Percentiles rank a stretch among this genome's conserved stretches.
These are phyloP conservation scores for Metacarcinus magister DNA, from an alignment of 2,888 invertebrate species.

Conservation along the genomic window DNA sequence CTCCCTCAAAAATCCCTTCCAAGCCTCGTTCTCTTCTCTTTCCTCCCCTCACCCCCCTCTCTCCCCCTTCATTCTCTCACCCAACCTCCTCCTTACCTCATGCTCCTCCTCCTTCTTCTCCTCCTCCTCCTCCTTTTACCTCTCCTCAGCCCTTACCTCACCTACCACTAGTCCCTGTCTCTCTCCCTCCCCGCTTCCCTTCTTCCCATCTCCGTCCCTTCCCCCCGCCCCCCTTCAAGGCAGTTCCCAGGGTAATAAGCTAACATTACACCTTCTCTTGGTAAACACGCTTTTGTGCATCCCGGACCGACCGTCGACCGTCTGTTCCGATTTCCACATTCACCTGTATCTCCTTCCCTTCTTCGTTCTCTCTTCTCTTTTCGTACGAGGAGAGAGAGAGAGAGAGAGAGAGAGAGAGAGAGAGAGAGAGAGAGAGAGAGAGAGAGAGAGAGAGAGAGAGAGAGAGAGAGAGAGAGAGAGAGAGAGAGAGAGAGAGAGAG, in stretches of 20 bases:
- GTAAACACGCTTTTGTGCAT: slow-evolving; percentile 68
- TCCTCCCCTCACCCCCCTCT: neutral
- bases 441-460: slow-evolving; percentile 52
- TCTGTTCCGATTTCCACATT: neutral
- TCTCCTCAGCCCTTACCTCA: neutral
- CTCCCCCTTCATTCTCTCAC: neutral
- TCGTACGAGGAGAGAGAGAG: slow-evolving; percentile 7
- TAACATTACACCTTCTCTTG: slow-evolving; percentile 71
- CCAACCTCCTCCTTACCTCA: neutral
- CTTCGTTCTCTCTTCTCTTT: slow-evolving; percentile 6
- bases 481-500: neutral
- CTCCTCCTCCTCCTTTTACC: slow-evolving; percentile 9
- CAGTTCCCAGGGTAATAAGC: slow-evolving; percentile 76
- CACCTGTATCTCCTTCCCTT: slow-evolving; percentile 55
- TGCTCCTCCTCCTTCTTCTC: neutral
- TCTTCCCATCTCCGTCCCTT: slow-evolving; percentile 65
- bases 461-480: neutral
- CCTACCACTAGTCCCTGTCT: neutral
- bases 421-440: slow-evolving; percentile 62
- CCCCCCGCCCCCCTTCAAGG: slow-evolving; percentile 65
- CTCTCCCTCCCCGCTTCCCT: slow-evolving; percentile 39
- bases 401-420: slow-evolving; percentile 65
- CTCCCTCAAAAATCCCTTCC: slow-evolving; percentile 34
- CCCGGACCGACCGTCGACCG: neutral
- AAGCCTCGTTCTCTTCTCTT: slow-evolving; percentile 27